phyloP scores from a whole-genome alignment of 2,113 vertebrate genomes.

The Tragelaphus imberbis region DNA sequence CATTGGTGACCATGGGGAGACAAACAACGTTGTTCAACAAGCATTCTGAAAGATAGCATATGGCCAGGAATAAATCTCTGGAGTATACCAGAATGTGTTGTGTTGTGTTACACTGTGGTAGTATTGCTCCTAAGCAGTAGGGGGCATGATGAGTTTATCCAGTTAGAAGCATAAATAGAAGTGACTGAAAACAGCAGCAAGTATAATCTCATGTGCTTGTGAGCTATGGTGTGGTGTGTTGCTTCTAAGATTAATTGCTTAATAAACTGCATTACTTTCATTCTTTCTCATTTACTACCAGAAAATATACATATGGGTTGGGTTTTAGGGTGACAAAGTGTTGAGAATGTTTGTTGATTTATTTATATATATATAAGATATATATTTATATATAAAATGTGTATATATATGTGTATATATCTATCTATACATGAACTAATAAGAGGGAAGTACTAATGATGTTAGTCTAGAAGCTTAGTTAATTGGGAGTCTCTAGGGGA shows the following conservation, averaged over 20 bases:
- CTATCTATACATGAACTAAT: neutral
- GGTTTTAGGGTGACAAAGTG: conserved; percentile 14
- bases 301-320: neutral
- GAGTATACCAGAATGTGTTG: conserved; percentile 10
- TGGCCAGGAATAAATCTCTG: conserved; percentile 56
- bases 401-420: neutral
- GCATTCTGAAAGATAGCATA: conserved; percentile 71
- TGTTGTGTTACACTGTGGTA: neutral
- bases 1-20: conserved; percentile 65
- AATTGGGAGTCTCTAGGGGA: conserved; percentile 66
- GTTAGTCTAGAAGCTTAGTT: conserved; percentile 42
- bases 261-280: neutral
- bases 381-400: neutral
- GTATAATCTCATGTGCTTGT: neutral
- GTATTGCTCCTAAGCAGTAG: conserved; percentile 58
- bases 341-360: conserved; percentile 21
- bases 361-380: neutral
- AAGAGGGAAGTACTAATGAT: conserved; percentile 33
- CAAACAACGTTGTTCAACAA: conserved; percentile 69
- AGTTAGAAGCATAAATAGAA: conserved; percentile 31
- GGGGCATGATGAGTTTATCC: conserved; percentile 45
- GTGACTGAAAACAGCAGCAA: conserved; percentile 4
- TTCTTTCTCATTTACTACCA: neutral
- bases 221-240: neutral
- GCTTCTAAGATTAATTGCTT: conserved; percentile 29